Conservation (phyloP, 1,140 invertebrate species). For the Pomacea maculata region DNA sequence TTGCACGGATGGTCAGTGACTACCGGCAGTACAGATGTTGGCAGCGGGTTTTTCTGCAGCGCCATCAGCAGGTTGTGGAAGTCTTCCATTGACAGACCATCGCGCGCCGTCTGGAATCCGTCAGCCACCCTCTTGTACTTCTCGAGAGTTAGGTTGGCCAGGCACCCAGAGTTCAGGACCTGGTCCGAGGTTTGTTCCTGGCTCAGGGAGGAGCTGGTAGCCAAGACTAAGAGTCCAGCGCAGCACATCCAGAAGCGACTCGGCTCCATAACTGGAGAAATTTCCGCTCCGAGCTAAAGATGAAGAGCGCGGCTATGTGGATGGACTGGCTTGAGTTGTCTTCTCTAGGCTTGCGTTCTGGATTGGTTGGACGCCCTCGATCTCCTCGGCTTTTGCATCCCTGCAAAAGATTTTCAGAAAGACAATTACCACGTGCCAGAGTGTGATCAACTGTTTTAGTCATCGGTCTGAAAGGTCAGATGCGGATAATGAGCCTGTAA, state of each 20-base stretch:
- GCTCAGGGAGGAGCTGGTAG: not conserved
- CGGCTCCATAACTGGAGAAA: slow-evolving; percentile 20
- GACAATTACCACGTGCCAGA: too few species aligned
- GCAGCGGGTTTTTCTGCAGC: too few species aligned
- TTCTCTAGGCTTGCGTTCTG: too few species aligned
- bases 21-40: too few species aligned
- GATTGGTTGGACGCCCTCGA: too few species aligned
- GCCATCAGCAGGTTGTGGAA: not conserved
- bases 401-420: too few species aligned
- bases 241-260: not conserved
- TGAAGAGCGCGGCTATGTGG: too few species aligned
- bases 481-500: too few species aligned
- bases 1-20: not conserved
- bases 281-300: slow-evolving; percentile 21
- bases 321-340: too few species aligned
- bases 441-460: too few species aligned
- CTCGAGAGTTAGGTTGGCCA: not conserved
- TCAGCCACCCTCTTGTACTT: not conserved
- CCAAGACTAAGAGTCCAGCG: not conserved
- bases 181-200: not conserved
- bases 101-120: not conserved
- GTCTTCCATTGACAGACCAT: not conserved
- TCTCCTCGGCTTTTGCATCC: too few species aligned
- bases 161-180: not conserved
- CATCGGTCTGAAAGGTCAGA: too few species aligned